A percentile compares a stretch with the other conserved stretches of the same genome.
These are phyloP conservation scores for Axinella damicornis DNA, from an alignment of 37 sponge, comb jelly and placozoan genomes.

Conservation along the genomic window DNA sequence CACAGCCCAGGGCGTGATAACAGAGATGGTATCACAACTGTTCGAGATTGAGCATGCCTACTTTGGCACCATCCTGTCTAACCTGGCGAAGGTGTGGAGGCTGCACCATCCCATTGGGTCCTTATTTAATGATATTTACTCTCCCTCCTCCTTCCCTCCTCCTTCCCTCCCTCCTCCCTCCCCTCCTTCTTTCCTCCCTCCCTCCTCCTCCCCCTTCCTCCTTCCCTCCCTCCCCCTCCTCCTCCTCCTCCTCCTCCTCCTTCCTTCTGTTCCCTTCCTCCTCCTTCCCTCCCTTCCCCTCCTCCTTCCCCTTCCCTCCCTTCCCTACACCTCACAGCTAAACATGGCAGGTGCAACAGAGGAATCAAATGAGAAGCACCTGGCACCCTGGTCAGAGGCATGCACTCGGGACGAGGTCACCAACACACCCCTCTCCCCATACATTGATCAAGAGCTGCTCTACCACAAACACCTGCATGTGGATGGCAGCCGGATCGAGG, in stretches of 20 bases:
- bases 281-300: not conserved
- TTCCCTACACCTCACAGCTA: slow-evolving; percentile 24
- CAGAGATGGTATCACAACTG: slow-evolving; percentile 68
- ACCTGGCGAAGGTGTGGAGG: slow-evolving; percentile 89
- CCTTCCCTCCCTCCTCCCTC: not conserved
- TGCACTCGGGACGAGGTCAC: slow-evolving; percentile 73
- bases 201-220: not conserved
- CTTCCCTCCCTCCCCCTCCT: not conserved
- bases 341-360: slow-evolving; percentile 79
- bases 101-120: not conserved
- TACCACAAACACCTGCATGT: slow-evolving; percentile 84
- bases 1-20: slow-evolving; percentile 80
- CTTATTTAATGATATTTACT: not conserved
- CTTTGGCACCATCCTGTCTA: slow-evolving; percentile 87
- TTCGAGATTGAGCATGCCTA: slow-evolving; percentile 91
- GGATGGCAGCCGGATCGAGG: slow-evolving; percentile 82
- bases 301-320: not conserved
- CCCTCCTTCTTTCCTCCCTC: not conserved
- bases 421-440: slow-evolving; percentile 96
- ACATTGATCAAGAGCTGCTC: slow-evolving; percentile 88
- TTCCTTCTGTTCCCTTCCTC: not conserved
- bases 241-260: not conserved
- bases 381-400: slow-evolving; percentile 94
- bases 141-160: not conserved
- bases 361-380: slow-evolving; percentile 97